Percentiles rank a stretch among this genome's conserved stretches.
Evolutionary conservation across 23 tunicate species (phyloP).

Genomic region (Diplosoma virens): DNA sequence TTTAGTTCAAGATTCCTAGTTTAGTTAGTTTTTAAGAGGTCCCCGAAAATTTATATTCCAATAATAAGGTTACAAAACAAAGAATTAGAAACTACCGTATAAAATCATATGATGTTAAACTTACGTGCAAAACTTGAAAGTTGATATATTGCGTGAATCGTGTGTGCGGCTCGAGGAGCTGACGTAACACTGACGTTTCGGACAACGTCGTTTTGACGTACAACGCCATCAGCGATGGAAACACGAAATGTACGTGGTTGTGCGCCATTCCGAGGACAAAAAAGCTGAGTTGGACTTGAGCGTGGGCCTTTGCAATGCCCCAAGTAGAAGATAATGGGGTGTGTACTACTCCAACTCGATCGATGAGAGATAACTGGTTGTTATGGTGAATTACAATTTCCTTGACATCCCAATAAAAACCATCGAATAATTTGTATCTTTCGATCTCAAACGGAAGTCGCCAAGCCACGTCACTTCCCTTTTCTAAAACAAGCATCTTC

Average conservation of each 20-base stretch:
- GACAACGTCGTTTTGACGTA: slow-evolving; percentile 29
- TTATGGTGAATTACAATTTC: slow-evolving; percentile 31
- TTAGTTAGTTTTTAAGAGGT: too few relatives aligned
- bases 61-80: too few relatives aligned
- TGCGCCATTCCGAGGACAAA: slow-evolving; percentile 56
- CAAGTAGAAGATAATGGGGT: slow-evolving; percentile 40
- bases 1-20: too few relatives aligned
- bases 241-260: slow-evolving; percentile 49
- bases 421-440: slow-evolving; percentile 31
- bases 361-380: slow-evolving; percentile 16
- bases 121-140: slow-evolving; percentile 44
- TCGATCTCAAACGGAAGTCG: slow-evolving; percentile 16
- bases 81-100: too few relatives aligned
- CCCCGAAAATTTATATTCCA: too few relatives aligned
- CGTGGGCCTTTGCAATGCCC: slow-evolving; percentile 76
- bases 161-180: slow-evolving; percentile 66
- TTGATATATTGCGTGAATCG: slow-evolving; percentile 53
- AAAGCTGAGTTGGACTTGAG: slow-evolving; percentile 55
- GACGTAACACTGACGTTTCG: slow-evolving; percentile 32
- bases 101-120: too few relatives aligned
- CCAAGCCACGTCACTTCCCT: slow-evolving; percentile 34
- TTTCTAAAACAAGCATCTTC: background rate
- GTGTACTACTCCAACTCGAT: slow-evolving; percentile 41
- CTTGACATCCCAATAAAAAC: slow-evolving; percentile 53
- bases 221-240: slow-evolving; percentile 45